phyloP scores from a whole-genome alignment of 2,113 vertebrate genomes.

The Sander vitreus region DNA sequence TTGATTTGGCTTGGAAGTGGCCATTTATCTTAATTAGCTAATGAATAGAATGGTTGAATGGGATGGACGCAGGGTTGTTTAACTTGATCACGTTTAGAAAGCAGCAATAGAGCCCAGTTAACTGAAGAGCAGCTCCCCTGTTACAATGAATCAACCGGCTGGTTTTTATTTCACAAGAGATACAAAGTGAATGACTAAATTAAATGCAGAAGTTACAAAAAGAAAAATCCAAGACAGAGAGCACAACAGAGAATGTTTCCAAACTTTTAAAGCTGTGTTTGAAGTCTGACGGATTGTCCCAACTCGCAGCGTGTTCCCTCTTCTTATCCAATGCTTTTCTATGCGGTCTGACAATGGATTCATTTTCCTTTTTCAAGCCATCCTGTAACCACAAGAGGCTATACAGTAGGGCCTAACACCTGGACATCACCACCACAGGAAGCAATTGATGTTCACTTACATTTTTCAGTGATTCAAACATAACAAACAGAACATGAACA shows the following conservation, averaged over 20 bases:
- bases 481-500: too few relatives aligned
- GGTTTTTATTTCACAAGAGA: slow-evolving; percentile 12
- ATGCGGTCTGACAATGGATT: neutral
- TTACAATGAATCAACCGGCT: slow-evolving; percentile 40
- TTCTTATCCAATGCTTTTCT: slow-evolving; percentile 1
- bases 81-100: slow-evolving; percentile 55
- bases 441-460: neutral
- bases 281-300: slow-evolving; percentile 2
- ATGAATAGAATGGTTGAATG: slow-evolving; percentile 72
- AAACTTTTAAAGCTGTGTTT: slow-evolving; percentile 14
- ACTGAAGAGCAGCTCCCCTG: slow-evolving; percentile 28
- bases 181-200: slow-evolving; percentile 27
- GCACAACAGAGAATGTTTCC: slow-evolving; percentile 23
- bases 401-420: too few relatives aligned
- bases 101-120: slow-evolving; percentile 22
- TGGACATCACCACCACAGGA: neutral
- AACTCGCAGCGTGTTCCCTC: slow-evolving; percentile 11
- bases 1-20: slow-evolving; percentile 77
- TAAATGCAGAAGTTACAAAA: slow-evolving; percentile 4
- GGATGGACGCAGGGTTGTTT: slow-evolving; percentile 48
- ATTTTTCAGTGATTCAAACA: too few relatives aligned
- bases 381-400: neutral
- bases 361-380: slow-evolving; percentile 16
- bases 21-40: slow-evolving; percentile 81
- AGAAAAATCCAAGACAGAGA: slow-evolving; percentile 9